Evolutionary conservation across 2,113 vertebrate species (phyloP), one percentile per base, ranked within the genome.

Genomic region (Podilymbus podiceps): DNA sequence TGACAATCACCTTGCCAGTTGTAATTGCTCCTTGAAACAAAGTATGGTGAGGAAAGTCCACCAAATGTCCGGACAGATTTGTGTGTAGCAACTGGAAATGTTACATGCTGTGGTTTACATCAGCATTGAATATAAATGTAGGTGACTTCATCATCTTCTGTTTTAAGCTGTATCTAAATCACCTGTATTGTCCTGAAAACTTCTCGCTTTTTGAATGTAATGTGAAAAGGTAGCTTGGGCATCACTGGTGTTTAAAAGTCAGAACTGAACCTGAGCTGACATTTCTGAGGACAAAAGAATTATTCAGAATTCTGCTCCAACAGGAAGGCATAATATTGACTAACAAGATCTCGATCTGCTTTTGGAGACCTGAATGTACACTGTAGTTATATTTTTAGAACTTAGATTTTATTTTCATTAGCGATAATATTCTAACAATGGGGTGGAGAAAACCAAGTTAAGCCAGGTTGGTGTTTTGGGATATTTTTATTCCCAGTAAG

Each of bases 111-210:
- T 74, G 40, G 55, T 53, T 95, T 85, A 79, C 75, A 63, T 84
- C 77, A 35, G 76, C 58, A n/a, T 77, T 1, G 15, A 64, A 78
- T 62, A 20, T 27, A 83, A 96, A 95, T 93, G 42, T 83, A 28
- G 90, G 55, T 97, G 88, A 95, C 59, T 85, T 97, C 84, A 88
- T 53, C 15, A 0, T 42, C 84, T 96, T 94, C 91, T 89, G 90
- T 95, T 96, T 95, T 85, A 95, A 91, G 72, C 71, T 94, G 49
- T 47, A 71, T 69, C 38, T 88, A 88, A 94, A 91, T 93, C 88
- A 69, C 63, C 59, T 73, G 28, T 38, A 24, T 67, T 93, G 78
- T 85, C 91, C 88, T 73, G 53, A 89, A 93, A 95, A 94, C 24
- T 80, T 89, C 62, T 81, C 35, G 21, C 28, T n/a, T 66, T 0